These are phyloP conservation scores for Helobdella robusta DNA, from an alignment of 2,888 invertebrate species.

Conservation along the genomic window DNA sequence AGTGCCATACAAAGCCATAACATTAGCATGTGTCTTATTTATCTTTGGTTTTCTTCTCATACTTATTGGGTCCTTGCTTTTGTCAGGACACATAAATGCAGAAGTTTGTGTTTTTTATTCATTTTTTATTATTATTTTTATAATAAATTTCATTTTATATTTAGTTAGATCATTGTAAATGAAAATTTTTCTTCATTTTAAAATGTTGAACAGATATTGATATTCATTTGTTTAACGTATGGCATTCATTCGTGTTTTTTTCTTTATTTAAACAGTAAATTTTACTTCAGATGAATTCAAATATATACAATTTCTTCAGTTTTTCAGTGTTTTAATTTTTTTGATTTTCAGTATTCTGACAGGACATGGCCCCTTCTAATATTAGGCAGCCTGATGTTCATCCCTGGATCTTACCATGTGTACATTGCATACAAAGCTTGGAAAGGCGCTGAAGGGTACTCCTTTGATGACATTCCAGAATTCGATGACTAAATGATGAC, in stretches of 20 bases:
- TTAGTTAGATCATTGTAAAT: no score
- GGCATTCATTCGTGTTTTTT: not conserved
- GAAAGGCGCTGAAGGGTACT: constrained; percentile 71
- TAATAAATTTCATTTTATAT: not conserved
- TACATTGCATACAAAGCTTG: constrained; percentile 77
- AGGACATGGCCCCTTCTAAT: constrained; percentile 80
- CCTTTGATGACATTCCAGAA: constrained; percentile 78
- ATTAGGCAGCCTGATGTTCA: constrained; percentile 76
- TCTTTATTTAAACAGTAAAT: not conserved
- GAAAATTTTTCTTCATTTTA: not conserved
- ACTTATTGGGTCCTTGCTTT: constrained; percentile 66
- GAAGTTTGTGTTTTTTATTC: constrained; percentile 51
- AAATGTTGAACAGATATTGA: no score
- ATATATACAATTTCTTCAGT: not conserved
- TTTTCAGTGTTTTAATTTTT: not conserved
- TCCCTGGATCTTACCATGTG: constrained; percentile 82
- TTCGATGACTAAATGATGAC: no score
- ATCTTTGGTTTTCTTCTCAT: constrained; percentile 67
- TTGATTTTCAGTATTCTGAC: constrained; percentile 63
- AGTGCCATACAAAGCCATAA: constrained; percentile 74
- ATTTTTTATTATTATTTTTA: not conserved
- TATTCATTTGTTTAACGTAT: no score
- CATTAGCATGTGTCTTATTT: constrained; percentile 66
- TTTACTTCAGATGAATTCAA: not conserved
- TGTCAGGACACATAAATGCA: constrained; percentile 63